Evolutionary conservation across 2,113 vertebrate species (phyloP).

Genomic region (Plectropomus leopardus): DNA sequence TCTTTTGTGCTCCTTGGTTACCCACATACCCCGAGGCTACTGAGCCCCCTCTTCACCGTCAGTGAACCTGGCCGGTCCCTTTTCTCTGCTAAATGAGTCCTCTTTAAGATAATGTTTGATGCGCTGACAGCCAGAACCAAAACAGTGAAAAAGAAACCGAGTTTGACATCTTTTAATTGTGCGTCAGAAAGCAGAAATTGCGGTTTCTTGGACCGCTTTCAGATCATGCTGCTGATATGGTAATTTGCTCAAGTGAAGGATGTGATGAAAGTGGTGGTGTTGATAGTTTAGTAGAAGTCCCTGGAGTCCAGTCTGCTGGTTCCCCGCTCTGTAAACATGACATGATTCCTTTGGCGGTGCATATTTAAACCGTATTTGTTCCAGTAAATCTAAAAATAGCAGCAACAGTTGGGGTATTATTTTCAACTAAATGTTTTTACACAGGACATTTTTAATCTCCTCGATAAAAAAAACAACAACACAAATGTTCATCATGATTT

Average conservation of each 20-base stretch:
- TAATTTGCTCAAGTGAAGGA: conserved; percentile 75
- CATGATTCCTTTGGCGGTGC: conserved; percentile 12
- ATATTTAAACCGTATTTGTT: conserved; percentile 42
- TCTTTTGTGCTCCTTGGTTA: conserved; percentile 77
- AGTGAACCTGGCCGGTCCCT: conserved; percentile 77
- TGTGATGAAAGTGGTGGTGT: conserved; percentile 75
- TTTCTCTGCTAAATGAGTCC: conserved; percentile 87
- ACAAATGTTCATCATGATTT: conserved; percentile 7
- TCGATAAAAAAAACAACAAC: conserved; percentile 11
- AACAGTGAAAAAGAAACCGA: conserved; percentile 84
- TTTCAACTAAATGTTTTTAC: conserved; percentile 7
- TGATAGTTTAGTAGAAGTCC: conserved; percentile 62
- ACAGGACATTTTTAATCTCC: conserved; percentile 24
- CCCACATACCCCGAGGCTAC: conserved; percentile 80
- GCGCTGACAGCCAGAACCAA: conserved; percentile 84
- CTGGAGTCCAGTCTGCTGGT: conserved; percentile 64
- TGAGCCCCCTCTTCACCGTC: conserved; percentile 70
- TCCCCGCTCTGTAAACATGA: conserved; percentile 45
- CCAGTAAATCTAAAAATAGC: conserved; percentile 33
- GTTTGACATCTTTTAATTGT: conserved; percentile 92
- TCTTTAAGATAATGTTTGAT: conserved; percentile 88
- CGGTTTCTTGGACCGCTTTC: conserved; percentile 63
- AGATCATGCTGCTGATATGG: conserved; percentile 79
- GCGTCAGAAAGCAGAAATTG: conserved; percentile 80
- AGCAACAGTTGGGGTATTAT: background rate